A percentile compares a stretch with the other conserved stretches of the same genome.
These are phyloP conservation scores for Heliocidaris erythrogramma DNA, from an alignment of 35 echinoderm and acorn worm species.

Conservation along the genomic window DNA sequence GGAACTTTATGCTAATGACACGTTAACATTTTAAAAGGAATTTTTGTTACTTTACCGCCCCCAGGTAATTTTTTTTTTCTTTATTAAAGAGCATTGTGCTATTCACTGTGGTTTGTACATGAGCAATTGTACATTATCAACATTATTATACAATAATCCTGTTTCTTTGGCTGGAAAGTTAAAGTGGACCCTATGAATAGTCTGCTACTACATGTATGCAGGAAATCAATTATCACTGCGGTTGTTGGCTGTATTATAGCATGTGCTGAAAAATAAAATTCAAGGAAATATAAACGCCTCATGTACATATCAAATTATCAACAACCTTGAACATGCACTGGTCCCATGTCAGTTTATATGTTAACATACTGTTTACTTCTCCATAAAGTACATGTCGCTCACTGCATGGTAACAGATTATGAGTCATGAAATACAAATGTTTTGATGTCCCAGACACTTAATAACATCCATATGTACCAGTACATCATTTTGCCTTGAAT, in stretches of 20 bases:
- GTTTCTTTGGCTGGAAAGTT: no score
- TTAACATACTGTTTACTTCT: background rate
- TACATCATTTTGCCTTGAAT: background rate
- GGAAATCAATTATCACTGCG: background rate
- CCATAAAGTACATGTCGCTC: background rate
- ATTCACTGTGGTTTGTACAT: no score
- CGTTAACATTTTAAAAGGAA: no score
- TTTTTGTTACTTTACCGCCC: no score
- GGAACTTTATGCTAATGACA: no score
- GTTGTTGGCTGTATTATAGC: background rate
- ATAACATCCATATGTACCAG: background rate
- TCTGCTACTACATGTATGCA: no score
- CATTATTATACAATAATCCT: no score
- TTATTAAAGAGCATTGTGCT: no score
- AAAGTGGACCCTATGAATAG: no score
- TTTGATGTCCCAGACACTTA: background rate
- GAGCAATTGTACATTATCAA: no score
- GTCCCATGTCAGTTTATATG: background rate
- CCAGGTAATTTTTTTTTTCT: no score
- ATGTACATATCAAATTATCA: background rate
- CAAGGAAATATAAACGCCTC: no score
- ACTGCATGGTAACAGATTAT: background rate
- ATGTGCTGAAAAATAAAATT: background rate
- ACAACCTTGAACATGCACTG: background rate
- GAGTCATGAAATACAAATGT: background rate